These are phyloP conservation scores for Octomys mimax DNA, from an alignment of 2,797 vertebrate species.

Conservation along the genomic window DNA sequence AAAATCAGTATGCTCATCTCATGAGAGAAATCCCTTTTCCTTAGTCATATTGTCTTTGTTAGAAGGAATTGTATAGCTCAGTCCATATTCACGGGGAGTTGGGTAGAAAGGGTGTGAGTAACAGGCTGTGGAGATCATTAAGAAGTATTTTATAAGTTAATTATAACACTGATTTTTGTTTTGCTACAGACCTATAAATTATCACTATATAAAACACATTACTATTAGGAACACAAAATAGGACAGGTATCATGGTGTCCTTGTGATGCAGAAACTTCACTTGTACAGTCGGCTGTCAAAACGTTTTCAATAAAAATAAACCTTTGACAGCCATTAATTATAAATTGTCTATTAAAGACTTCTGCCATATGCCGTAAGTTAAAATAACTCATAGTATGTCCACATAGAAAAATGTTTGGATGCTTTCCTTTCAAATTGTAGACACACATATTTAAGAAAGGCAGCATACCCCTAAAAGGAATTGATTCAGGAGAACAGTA, in stretches of 20 bases:
- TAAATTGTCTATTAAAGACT: constrained; percentile 11
- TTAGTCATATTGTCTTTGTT: neutral
- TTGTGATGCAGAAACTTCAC: constrained; percentile 52
- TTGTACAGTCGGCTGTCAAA: neutral
- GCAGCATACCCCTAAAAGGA: neutral
- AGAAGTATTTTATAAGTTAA: neutral
- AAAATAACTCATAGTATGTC: constrained; percentile 34
- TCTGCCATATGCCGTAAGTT: neutral
- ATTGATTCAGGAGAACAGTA: neutral
- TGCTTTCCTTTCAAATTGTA: neutral
- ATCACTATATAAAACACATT: neutral
- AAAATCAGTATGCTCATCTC: neutral
- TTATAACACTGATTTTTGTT: neutral
- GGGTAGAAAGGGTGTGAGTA: neutral
- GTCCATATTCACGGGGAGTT: neutral
- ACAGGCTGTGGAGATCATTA: neutral
- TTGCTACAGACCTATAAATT: neutral
- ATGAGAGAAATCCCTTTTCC: neutral
- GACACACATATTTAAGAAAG: constrained; percentile 26
- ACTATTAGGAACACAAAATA: neutral
- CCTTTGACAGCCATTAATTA: constrained; percentile 28
- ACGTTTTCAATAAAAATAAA: constrained; percentile 20
- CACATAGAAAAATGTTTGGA: constrained; percentile 14
- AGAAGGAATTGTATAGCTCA: neutral
- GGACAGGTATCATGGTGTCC: neutral